Base-by-base conservation (phyloP, 2,797 vertebrate genomes). In the Aratinga solstitialis region DNA sequence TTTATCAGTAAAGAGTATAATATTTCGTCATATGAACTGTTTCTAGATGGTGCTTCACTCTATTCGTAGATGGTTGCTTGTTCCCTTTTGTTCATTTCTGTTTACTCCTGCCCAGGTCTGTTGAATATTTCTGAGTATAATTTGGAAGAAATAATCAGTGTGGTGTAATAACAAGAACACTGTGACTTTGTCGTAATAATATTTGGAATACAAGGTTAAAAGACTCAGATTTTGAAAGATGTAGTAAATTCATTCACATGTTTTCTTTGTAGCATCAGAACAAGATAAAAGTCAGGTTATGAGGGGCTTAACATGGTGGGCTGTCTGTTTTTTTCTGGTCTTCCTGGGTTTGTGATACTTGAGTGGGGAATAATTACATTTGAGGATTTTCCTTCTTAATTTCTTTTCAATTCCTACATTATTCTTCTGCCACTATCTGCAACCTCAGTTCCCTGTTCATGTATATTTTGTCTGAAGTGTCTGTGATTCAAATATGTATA, bases 1-100 rank as follows among this genome's bases (percentile, higher is more conserved):
- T 92, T 87, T 94, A 91, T 93, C 88, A 92, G 67, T 81, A 87
- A 94, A 94, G 65, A 73, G n/a, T 8, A 48, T 19, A 87, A 32
- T 65, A 63, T 74, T 96, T 94, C 82, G 74, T 72, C 90, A 74
- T 93, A 73, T 27, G 77, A 82, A 58, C 47, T 50, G 16, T 88
- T 56, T 17, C 45, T 90, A 59, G 58, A 17, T 54, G 88, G 18
- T 83, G 50, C 68, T 94, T 91, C 20, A 24, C 53, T 78, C 19
- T 87, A 4, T 53, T 85, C 72, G n/a, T 81, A 45, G 40, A 65
- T 67, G 24, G 45, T 18, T 48, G 26, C 84, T 96, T 87, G 42
- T 82, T 93, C 32, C 29, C 43, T 89, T 92, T 51, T 63, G 26
- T 71, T 84, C 9, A 50, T 91, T 94, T 86, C 48, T 91, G 26